Evolutionary conservation across 2,888 invertebrate genomes (phyloP), one percentile per base, ranked within the genome.

Genomic region (Cataglyphis altisquamis): DNA sequence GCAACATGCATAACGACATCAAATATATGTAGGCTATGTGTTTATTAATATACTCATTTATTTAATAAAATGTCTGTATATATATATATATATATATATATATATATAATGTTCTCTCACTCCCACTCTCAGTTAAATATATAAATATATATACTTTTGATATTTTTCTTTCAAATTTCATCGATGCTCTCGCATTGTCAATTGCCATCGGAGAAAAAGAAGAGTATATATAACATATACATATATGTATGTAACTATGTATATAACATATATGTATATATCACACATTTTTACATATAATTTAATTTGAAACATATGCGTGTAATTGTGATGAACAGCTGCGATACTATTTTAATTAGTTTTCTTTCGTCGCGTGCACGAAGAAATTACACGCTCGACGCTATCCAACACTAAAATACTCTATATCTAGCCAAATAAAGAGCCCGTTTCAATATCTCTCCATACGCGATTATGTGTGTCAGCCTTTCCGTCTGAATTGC

Each of bases 391-490:
- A 68, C n/a, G 48, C 67, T 36, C 18, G 62, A 48, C 21, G 74
- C 73, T 72, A 57, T 68, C 63, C 39, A 10, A 25, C 60, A 15
- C 10, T 78, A 32, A 32, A 25, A 25, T 32, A 32, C 32, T 32
- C 32, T 32, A 48, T n/a, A 80, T 67, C 57, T 80, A 85, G 80
- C 91, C 88, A 90, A 91, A 91, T 91, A 91, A 89, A 91, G 91
- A 83, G 78, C 82, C 74, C 67, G 45, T 83, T 86, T 86, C 85
- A 86, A 84, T 89, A 89, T 89, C 82, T 87, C 75, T 88, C 89
- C 91, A 89, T 91, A 87, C 87, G 87, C 83, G 90, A 90, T 91
- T 91, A 82, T 89, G 84, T 92, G 89, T 92, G 89, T 91, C 91
- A 92, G 89, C 90, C 88, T 87, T 88, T 36, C 68, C 57, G 55